Evolutionary conservation across 2,113 vertebrate genomes (phyloP).

Genomic region (Noctilio leporinus): DNA sequence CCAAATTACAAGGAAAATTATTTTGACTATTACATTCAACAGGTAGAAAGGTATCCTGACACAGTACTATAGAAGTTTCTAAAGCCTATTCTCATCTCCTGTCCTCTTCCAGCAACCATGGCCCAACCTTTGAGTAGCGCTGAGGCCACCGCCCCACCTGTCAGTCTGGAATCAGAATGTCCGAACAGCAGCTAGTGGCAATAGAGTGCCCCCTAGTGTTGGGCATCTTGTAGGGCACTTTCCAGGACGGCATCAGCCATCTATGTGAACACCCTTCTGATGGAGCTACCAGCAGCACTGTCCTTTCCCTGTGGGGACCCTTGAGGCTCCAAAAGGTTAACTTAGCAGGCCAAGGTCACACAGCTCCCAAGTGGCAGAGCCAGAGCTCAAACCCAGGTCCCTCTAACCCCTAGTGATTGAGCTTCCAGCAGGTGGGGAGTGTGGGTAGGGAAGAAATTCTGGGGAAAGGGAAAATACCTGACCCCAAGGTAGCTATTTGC

Average conservation of each 20-base stretch:
- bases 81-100: not conserved
- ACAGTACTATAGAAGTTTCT: not conserved
- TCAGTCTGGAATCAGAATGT: not conserved
- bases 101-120: fast-evolving
- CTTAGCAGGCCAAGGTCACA: not conserved
- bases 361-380: not conserved
- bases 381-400: not conserved
- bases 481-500: not conserved
- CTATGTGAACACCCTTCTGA: fast-evolving
- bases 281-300: fast-evolving
- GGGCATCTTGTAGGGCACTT: fast-evolving
- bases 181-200: not conserved
- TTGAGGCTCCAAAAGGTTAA: not conserved
- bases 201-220: not conserved
- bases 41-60: not conserved
- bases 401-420: not conserved
- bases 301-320: not conserved
- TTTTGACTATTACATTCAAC: not conserved
- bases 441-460: not conserved
- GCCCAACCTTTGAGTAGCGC: not conserved
- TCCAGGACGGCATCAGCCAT: fast-evolving
- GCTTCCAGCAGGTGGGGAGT: too few species aligned
- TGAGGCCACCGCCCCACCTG: fast-evolving
- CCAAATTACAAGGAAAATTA: not conserved
- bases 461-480: not conserved